Percentiles rank a stretch among this genome's conserved stretches.
Evolutionary conservation across 2,113 vertebrate species (phyloP).

Genomic region (Eubucco bourcierii): DNA sequence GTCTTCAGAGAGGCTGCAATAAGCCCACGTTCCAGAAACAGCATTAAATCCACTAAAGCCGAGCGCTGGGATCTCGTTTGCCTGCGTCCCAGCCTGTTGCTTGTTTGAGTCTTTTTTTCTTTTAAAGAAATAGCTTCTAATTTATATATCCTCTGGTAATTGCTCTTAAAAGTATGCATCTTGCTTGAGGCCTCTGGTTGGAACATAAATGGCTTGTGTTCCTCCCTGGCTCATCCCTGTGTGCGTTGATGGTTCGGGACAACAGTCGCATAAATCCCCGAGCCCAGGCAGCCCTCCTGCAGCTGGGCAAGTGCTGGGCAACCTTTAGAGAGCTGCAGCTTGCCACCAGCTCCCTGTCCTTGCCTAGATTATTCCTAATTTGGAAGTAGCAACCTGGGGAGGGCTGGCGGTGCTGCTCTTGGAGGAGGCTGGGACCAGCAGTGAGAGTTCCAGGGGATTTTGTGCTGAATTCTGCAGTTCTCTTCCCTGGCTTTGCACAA

Average conservation of each 20-base stretch:
- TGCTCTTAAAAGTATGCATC: not conserved
- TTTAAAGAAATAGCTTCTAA: not conserved
- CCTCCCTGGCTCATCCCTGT: not conserved
- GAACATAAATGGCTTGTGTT: not conserved
- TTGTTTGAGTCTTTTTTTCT: not conserved
- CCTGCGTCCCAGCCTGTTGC: not conserved
- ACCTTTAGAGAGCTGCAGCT: constrained; percentile 21
- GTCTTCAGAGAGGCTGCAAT: not conserved
- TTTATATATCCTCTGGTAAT: not conserved
- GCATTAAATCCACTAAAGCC: not conserved
- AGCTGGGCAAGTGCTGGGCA: constrained; percentile 3
- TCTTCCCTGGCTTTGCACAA: not conserved
- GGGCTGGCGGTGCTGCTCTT: constrained; percentile 23
- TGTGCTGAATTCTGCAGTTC: not conserved
- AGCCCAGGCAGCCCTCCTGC: constrained; percentile 4
- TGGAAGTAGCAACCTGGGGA: constrained; percentile 44
- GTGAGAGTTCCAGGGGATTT: not conserved
- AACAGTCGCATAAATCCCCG: not conserved
- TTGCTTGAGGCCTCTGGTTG: constrained; percentile 12
- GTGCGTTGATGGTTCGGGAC: not conserved
- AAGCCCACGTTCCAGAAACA: not conserved
- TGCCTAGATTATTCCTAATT: constrained; percentile 56
- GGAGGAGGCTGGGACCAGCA: not conserved
- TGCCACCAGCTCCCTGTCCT: not conserved
- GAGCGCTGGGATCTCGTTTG: not conserved